Base-by-base conservation (phyloP, 2,888 invertebrate species). In the Gymnocheta viridis region DNA sequence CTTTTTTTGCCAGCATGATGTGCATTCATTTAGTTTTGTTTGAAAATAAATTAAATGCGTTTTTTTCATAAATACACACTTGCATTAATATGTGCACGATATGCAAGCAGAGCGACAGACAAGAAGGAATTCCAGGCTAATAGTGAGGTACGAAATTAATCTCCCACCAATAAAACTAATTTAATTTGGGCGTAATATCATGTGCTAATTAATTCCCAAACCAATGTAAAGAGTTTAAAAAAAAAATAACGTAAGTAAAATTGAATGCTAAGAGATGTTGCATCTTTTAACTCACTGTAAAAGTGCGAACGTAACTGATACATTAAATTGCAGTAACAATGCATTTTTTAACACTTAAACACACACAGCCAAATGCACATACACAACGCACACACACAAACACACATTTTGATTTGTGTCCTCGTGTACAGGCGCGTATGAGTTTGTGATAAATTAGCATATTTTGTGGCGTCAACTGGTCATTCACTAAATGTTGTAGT, bases 381-480 rank as follows among this genome's bases (percentile, higher is more conserved):
- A 4, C 41, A 47, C 19, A 47, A 44, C 56, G 24, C 41, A 54
- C 51, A 69, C 38, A 19, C 49, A 54, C 29, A 49, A 35, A 27
- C 47, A 58, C 49, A 62, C 38, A 35, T 47, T 54, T 35, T 73
- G 64, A 62, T 76, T 82, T 70, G 67, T 76, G 35, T 58, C 35
- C 54, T 38, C 62, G 14, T 29, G 14, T 60, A 35, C 17, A 66
- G 6, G 29, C 47, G 67, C 66, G 32, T 49, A 56, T 41, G 77
- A 56, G 69, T 80, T 70, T 69, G 69, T 79, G 74, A 86, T 86
- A 86, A 86, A 86, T 86, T 86, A 86, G 86, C 86, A 86, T 86
- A 86, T 82, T 86, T 86, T 86, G 86, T 77, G 86, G 86, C 86
- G 86, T 82, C 85, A 81, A 84, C 66, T 85, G 76, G 82, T 73